These are phyloP conservation scores for Trachelus stipa DNA, from an alignment of 2,888 invertebrate genomes.

Conservation along the genomic window DNA sequence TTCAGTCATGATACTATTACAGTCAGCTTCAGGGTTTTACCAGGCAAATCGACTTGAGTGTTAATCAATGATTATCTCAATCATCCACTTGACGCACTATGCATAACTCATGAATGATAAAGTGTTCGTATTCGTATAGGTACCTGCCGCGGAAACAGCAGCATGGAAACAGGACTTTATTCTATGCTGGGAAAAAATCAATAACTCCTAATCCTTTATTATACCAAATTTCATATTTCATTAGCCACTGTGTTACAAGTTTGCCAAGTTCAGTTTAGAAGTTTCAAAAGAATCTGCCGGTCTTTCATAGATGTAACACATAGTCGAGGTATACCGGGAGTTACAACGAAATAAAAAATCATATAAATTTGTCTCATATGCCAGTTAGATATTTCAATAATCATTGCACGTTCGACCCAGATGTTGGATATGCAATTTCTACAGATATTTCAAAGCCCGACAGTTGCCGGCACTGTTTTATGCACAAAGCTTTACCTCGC, in stretches of 20 bases:
- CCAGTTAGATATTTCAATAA: background rate
- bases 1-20: background rate
- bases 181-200: background rate
- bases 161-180: background rate
- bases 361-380: constrained; percentile 25
- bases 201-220: background rate
- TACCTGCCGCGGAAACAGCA: background rate
- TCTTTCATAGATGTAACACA: background rate
- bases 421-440: background rate
- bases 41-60: background rate
- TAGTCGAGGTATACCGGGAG: background rate
- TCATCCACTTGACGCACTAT: background rate
- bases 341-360: background rate
- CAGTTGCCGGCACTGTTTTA: background rate
- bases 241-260: background rate
- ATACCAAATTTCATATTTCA: background rate
- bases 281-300: background rate
- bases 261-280: background rate
- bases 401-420: constrained; percentile 6
- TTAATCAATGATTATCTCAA: background rate
- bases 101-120: background rate
- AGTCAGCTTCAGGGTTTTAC: background rate
- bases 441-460: background rate
- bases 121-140: background rate
- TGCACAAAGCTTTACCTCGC: background rate